Percentiles rank a stretch among this genome's conserved stretches.
Conservation (phyloP, 2,113 vertebrate genomes). For the Sinocyclocheilus grahami region DNA sequence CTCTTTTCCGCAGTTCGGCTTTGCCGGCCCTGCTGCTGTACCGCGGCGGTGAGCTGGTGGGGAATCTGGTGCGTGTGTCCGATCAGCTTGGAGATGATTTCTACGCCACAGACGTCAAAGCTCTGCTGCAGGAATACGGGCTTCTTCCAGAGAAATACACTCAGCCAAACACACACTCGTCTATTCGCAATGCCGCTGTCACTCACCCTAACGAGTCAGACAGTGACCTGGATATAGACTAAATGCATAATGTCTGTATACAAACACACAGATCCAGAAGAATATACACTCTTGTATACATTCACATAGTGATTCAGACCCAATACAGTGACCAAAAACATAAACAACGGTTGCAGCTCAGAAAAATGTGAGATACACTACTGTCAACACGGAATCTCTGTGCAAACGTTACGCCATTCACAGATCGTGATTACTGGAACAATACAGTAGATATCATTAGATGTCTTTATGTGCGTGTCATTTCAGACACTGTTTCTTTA, state of each 20-base stretch:
- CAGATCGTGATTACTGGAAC: slow-evolving; percentile 28
- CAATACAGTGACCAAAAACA: slow-evolving; percentile 38
- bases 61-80: slow-evolving; percentile 95
- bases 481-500: slow-evolving; percentile 41
- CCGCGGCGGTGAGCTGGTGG: slow-evolving; percentile 90
- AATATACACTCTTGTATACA: slow-evolving; percentile 13
- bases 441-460: slow-evolving; percentile 28
- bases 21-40: slow-evolving; percentile 93
- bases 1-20: slow-evolving; percentile 86
- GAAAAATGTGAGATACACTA: background rate
- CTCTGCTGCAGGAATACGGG: slow-evolving; percentile 92
- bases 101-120: slow-evolving; percentile 94
- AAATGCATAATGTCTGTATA: slow-evolving; percentile 1
- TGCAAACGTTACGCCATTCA: background rate
- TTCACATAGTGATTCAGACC: background rate
- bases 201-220: slow-evolving; percentile 83
- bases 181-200: slow-evolving; percentile 78
- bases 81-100: slow-evolving; percentile 98
- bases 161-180: slow-evolving; percentile 57
- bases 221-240: slow-evolving; percentile 96
- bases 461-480: slow-evolving; percentile 1
- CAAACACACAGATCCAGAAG: slow-evolving; percentile 12
- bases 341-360: background rate
- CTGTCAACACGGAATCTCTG: background rate
- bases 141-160: slow-evolving; percentile 87